phyloP scores from a whole-genome alignment of 2,888 invertebrate genomes.

The Parnassius apollo region DNA sequence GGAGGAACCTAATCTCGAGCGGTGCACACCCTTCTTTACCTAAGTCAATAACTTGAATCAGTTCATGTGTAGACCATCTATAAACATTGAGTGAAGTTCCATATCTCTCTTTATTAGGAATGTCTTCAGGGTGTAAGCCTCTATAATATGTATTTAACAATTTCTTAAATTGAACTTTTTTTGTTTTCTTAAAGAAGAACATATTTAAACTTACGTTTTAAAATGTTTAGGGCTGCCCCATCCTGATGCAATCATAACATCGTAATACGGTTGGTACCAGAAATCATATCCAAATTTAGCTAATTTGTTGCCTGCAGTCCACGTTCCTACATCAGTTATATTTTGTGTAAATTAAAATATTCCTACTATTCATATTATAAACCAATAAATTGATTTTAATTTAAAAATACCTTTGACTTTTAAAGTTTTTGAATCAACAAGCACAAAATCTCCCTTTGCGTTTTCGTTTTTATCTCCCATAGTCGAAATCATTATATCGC shows the following conservation, averaged over 20 bases:
- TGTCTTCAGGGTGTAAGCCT: constrained; percentile 80
- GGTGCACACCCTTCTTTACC: constrained; percentile 93
- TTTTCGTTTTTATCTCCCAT: constrained; percentile 95
- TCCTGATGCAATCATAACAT: constrained; percentile 94
- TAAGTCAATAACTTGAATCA: constrained; percentile 92
- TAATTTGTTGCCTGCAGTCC: constrained; percentile 85
- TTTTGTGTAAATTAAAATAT: background rate
- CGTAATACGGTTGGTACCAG: constrained; percentile 97
- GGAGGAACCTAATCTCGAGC: constrained; percentile 95
- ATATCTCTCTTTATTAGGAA: constrained; percentile 83
- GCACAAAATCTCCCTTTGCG: constrained; percentile 92
- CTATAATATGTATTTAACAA: constrained; percentile 39
- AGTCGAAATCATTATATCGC: constrained; percentile 96
- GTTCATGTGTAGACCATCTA: constrained; percentile 91
- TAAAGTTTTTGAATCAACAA: constrained; percentile 91
- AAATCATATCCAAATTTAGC: constrained; percentile 95
- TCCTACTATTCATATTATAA: no score
- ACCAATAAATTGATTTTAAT: background rate
- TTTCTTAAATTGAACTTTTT: background rate
- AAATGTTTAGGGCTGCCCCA: constrained; percentile 95
- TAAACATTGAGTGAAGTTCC: constrained; percentile 93
- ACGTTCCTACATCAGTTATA: constrained; percentile 80
- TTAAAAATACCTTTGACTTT: constrained; percentile 83
- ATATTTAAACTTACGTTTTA: constrained; percentile 73
- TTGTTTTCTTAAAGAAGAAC: no score